Evolutionary conservation across 2,888 invertebrate species (phyloP), one percentile per base, ranked within the genome.

Genomic region (Eudemis profundana): DNA sequence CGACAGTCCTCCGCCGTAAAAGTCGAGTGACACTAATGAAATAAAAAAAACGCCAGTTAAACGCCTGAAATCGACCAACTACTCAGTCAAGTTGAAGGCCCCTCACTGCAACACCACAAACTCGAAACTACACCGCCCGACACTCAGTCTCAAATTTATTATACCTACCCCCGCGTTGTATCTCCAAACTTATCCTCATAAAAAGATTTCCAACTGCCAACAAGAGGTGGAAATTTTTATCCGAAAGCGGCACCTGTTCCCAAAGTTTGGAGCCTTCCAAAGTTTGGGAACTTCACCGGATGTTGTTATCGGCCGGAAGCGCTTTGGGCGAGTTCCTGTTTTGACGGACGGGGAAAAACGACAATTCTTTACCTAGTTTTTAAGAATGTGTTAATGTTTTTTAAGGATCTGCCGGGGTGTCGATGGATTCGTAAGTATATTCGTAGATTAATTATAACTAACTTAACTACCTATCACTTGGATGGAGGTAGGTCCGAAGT

Each of bases 221-320:
- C 83, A 81, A 82, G 78, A 88, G 89, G 90, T 89, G 86, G 86
- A 79, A 79, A 82, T 89, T 91, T 91, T 91, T 87, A 86, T 88
- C 87, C 87, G 81, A 83, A 81, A 77, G 81, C 78, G 84, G 85
- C 91, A 91, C 91, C 91, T 91, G 91, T 86, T 89, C 79, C 79
- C 68, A 78, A 86, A 85, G 74, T 87, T 86, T 70, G 65, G 66
- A 49, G 63, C 46, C 54, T 62, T 19, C 61, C 68, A 72, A 83
- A 88, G 78, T 85, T 76, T 63, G 64, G 68, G 74, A 83, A 84
- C 78, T 89, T 85, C 75, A 77, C 84, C 86, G 90, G 90, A 91
- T 89, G 91, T 88, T 92, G 91, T 91, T 92, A 92, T 91, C 91
- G 88, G 90, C 89, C 90, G 91, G 91, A 92, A 90, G 86, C 85